Conservation (phyloP, 2,888 invertebrate species). For the Aspidiotus destructor region DNA sequence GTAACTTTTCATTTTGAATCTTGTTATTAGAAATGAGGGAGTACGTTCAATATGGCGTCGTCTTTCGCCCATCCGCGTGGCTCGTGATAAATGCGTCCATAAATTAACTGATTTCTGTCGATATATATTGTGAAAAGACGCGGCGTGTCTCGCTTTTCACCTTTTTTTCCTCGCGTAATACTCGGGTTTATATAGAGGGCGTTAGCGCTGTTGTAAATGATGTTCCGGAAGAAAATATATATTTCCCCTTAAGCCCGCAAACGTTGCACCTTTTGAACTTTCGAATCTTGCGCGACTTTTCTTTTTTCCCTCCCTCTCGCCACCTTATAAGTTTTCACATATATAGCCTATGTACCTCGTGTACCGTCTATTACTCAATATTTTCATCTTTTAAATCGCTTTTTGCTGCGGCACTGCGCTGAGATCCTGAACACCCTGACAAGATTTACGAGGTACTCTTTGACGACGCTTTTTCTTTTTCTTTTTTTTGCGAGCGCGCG, state of each 20-base stretch:
- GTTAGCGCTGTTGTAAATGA: constrained; percentile 31
- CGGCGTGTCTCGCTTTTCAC: constrained; percentile 29
- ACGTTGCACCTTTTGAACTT: constrained; percentile 32
- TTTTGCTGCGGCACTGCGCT: neutral
- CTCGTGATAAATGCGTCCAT: constrained; percentile 31
- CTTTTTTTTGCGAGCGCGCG: neutral
- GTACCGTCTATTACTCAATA: constrained; percentile 2
- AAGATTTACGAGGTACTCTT: neutral
- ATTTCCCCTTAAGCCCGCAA: constrained; percentile 26
- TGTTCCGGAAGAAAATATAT: constrained; percentile 21
- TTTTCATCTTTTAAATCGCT: constrained; percentile 4
- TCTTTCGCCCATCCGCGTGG: constrained; percentile 11
- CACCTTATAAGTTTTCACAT: no score
- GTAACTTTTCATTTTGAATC: constrained; percentile 33
- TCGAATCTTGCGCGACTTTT: constrained; percentile 16
- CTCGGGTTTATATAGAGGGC: constrained; percentile 14
- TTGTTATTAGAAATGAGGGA: constrained; percentile 33
- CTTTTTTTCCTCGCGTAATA: constrained; percentile 19
- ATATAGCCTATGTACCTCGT: neutral
- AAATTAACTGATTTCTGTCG: constrained; percentile 33
- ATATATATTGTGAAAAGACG: constrained; percentile 27
- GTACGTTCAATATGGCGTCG: constrained; percentile 32
- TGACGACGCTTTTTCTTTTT: neutral
- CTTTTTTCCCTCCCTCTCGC: constrained; percentile 2
- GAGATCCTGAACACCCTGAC: neutral